Conservation (phyloP, 2,888 invertebrate genomes). For the Acholoe squamosa region DNA sequence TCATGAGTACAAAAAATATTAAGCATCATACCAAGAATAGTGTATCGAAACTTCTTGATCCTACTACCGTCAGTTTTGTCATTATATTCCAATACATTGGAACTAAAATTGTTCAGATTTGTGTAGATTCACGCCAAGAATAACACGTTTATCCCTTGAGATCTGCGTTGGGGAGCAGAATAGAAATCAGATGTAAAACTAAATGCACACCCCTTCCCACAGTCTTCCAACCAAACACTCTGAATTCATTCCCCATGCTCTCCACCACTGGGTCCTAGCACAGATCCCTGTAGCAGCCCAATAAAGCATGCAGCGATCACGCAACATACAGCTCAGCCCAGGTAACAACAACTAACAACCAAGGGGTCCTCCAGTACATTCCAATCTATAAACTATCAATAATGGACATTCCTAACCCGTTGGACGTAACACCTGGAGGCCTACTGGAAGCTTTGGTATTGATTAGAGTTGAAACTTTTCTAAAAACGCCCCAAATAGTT, state of each 20-base stretch:
- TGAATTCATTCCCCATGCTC: background rate
- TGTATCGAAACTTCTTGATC: too few species aligned
- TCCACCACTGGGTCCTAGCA: background rate
- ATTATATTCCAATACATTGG: too few species aligned
- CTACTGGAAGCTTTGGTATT: background rate
- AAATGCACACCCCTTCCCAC: too few species aligned
- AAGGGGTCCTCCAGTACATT: background rate
- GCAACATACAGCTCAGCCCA: background rate
- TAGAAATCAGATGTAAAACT: too few species aligned
- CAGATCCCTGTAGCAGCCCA: background rate
- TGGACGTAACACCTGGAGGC: background rate
- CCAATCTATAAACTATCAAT: conserved; percentile 48
- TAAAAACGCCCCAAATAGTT: conserved; percentile 10
- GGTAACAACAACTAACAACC: background rate
- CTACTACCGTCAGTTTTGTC: too few species aligned
- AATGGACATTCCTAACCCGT: conserved; percentile 1
- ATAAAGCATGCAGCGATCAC: background rate
- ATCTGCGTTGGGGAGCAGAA: too few species aligned
- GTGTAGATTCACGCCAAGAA: too few species aligned
- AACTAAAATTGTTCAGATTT: too few species aligned
- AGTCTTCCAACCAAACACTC: too few species aligned
- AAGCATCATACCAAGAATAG: too few species aligned
- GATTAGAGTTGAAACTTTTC: background rate
- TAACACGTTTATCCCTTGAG: too few species aligned
- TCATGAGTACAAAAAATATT: too few species aligned